Conservation (phyloP, 1,140 invertebrate genomes). For the Drosophila ficusphila region DNA sequence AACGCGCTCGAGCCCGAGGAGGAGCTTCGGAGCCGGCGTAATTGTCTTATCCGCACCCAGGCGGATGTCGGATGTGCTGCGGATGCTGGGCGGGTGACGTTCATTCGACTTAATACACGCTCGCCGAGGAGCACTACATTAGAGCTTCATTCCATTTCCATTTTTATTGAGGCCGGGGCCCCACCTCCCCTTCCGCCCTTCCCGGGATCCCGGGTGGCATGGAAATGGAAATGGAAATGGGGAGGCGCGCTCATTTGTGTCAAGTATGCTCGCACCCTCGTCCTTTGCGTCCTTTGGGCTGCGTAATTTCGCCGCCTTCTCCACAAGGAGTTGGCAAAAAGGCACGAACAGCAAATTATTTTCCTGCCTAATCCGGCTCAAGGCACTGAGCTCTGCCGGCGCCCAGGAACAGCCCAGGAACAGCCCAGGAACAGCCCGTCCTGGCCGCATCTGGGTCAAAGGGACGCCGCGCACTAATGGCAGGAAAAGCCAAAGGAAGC, state of each 20-base stretch:
- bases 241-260: constrained; percentile 54
- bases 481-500: constrained; percentile 37
- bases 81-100: constrained; percentile 57
- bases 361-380: constrained; percentile 79
- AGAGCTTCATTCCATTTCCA: constrained; percentile 71
- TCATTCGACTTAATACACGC: constrained; percentile 78
- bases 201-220: too few relatives aligned
- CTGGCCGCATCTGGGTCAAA: constrained; percentile 69
- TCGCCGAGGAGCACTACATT: constrained; percentile 72
- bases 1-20: constrained; percentile 19
- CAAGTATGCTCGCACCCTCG: constrained; percentile 31
- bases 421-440: constrained; percentile 21
- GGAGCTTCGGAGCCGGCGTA: constrained; percentile 42
- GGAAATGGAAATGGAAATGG: constrained; percentile 20
- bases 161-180: constrained; percentile 42
- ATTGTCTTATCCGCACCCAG: constrained; percentile 47
- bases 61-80: constrained; percentile 29
- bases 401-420: constrained; percentile 13
- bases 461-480: constrained; percentile 53
- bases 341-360: constrained; percentile 81
- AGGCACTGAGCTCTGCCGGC: constrained; percentile 66
- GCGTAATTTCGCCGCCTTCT: constrained; percentile 26
- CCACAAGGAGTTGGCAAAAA: constrained; percentile 61
- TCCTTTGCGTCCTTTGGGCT: constrained; percentile 12
- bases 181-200: constrained; percentile 8